Percentiles rank a stretch among this genome's conserved stretches.
phyloP scores from a whole-genome alignment of 1,140 invertebrate species.

The Sesamia nonagrioides region DNA sequence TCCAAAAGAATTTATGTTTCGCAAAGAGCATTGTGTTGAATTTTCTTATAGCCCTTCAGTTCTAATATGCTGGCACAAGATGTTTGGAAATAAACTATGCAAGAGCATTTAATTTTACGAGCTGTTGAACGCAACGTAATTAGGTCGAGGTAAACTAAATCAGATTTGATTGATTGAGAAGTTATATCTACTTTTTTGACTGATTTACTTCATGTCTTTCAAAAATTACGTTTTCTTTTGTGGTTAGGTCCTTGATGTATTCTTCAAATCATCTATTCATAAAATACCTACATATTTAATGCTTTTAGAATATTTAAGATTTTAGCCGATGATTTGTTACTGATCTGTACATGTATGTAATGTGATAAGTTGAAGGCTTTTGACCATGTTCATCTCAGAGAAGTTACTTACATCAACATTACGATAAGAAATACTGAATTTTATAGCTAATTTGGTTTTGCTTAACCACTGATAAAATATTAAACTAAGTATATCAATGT shows the following conservation, averaged over 20 bases:
- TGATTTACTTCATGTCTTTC: neutral
- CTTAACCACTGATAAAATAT: too few species aligned
- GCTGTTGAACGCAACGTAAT: slow-evolving; percentile 11
- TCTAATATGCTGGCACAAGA: slow-evolving; percentile 21
- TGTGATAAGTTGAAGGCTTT: neutral
- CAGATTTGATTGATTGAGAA: slow-evolving; percentile 24
- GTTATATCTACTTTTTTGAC: neutral
- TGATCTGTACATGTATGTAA: neutral
- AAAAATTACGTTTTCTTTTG: neutral
- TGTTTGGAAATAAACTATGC: slow-evolving; percentile 35
- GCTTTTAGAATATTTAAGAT: neutral
- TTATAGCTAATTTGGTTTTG: too few species aligned
- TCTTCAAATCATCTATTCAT: too few species aligned
- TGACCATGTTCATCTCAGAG: neutral
- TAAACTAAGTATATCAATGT: too few species aligned
- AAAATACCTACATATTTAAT: neutral
- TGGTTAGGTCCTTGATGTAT: neutral
- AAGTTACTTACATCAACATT: too few species aligned
- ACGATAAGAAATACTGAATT: too few species aligned
- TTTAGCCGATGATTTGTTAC: neutral
- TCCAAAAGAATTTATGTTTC: slow-evolving; percentile 8
- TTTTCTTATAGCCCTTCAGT: slow-evolving; percentile 25
- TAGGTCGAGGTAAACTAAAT: slow-evolving; percentile 47
- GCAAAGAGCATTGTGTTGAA: neutral
- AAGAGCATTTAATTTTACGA: slow-evolving; percentile 41